Percentiles rank a stretch among this genome's conserved stretches.
Evolutionary conservation across 2,113 vertebrate species (phyloP).

Genomic region (rat (Rattus norvegicus)): GRCr8 NC_086023.1:168600501-168601000

Average conservation of each 20-base stretch:
- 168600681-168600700: not conserved
- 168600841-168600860: not conserved
- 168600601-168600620: not conserved
- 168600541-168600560: not conserved
- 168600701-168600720: not conserved
- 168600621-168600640: not conserved
- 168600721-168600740: fast-evolving
- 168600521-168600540: fast-evolving
- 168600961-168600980: not conserved
- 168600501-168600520: not conserved
- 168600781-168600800: not conserved
- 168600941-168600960: fast-evolving
- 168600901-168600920: fast-evolving
- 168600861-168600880: not conserved
- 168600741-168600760: fast-evolving
- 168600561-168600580: not conserved
- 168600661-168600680: not conserved
- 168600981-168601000: not conserved
- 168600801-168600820: not conserved
- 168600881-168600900: not conserved
- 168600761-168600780: not conserved
- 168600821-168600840: not conserved
- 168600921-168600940: not conserved
- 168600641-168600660: not conserved
- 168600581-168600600: not conserved